Evolutionary conservation across 2,113 vertebrate genomes (phyloP).

Genomic region (Dipodomys merriami): DNA sequence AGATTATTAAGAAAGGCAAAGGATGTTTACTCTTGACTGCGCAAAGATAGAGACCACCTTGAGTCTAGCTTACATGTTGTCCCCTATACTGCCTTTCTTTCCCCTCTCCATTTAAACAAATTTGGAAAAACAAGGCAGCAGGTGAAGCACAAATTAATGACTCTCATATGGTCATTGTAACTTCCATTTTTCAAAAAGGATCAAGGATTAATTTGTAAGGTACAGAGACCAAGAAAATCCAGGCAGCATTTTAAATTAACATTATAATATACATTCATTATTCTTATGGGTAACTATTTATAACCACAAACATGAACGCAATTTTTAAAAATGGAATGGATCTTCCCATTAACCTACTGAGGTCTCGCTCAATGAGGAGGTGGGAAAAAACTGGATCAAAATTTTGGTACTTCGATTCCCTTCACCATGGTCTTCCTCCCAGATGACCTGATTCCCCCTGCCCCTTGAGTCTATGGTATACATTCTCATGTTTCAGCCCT

Average conservation of each 20-base stretch:
- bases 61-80: accelerated
- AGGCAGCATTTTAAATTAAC: constrained; percentile 24
- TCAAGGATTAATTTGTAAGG: background rate
- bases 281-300: too few relatives aligned
- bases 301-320: too few relatives aligned
- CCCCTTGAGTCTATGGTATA: too few relatives aligned
- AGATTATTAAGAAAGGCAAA: constrained; percentile 27
- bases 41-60: background rate
- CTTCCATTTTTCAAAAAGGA: background rate
- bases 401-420: background rate
- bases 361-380: background rate
- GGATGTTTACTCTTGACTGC: background rate
- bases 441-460: background rate
- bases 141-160: background rate
- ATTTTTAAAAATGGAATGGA: too few relatives aligned
- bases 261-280: background rate
- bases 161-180: background rate
- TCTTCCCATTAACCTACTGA: background rate
- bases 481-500: too few relatives aligned
- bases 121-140: background rate
- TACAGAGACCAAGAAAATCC: background rate
- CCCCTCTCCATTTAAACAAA: background rate
- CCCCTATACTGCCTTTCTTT: too few relatives aligned
- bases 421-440: background rate
- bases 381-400: background rate